A percentile compares a stretch with the other conserved stretches of the same genome.
Evolutionary conservation across 2,888 invertebrate genomes (phyloP).

Genomic region (Antitype chi): DNA sequence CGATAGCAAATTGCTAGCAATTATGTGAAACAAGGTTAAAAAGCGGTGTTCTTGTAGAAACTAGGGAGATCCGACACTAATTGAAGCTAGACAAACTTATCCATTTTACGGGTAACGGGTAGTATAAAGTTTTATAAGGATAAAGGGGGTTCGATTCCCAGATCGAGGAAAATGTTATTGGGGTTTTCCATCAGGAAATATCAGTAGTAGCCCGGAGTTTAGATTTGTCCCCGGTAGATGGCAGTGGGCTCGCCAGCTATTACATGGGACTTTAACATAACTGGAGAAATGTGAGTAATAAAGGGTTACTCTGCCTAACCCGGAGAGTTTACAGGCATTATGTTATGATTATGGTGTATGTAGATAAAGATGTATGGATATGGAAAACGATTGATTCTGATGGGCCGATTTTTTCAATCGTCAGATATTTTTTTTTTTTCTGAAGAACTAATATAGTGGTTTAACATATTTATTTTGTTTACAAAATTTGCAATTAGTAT

Average conservation of each 20-base stretch:
- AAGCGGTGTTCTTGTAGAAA: slow-evolving; percentile 26
- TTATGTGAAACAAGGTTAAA: slow-evolving; percentile 45
- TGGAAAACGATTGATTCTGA: background rate
- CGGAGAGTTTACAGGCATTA: too few species aligned
- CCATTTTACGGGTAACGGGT: background rate
- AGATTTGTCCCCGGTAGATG: background rate
- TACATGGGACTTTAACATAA: too few species aligned
- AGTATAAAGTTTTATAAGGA: background rate
- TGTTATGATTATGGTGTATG: too few species aligned
- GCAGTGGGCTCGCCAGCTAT: too few species aligned
- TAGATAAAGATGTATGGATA: too few species aligned
- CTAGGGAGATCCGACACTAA: slow-evolving; percentile 35
- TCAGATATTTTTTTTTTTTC: background rate
- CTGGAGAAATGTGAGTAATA: too few species aligned
- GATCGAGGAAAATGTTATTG: background rate
- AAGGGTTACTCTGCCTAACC: background rate
- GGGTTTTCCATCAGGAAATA: background rate
- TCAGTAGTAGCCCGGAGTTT: too few species aligned
- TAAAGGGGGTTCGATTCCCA: background rate
- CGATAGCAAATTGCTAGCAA: slow-evolving; percentile 47
- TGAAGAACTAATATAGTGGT: background rate
- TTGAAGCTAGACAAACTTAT: slow-evolving; percentile 24
- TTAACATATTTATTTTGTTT: background rate
- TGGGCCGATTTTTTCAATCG: background rate
- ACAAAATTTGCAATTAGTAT: background rate